Conservation (phyloP, 2,888 invertebrate species). For the Mechanitis messenoides region DNA sequence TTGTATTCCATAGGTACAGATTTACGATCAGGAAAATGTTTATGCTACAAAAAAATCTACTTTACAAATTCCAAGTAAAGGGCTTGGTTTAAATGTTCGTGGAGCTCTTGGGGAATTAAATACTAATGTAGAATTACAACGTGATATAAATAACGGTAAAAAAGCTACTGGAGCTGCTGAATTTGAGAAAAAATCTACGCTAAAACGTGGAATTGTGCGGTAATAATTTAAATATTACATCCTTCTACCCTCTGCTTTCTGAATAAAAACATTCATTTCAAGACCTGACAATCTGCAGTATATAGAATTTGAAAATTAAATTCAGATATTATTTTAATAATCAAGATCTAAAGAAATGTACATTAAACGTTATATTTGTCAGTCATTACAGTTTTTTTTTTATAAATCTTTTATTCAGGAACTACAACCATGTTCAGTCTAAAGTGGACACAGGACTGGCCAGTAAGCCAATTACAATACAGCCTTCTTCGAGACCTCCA, state of each 20-base stretch:
- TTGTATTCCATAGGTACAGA: slow-evolving; percentile 35
- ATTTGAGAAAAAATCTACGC: slow-evolving; percentile 56
- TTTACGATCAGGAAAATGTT: slow-evolving; percentile 63
- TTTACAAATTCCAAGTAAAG: slow-evolving; percentile 45
- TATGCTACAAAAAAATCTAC: slow-evolving; percentile 49
- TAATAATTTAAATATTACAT: slow-evolving; percentile 34
- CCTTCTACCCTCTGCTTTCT: slow-evolving; percentile 31
- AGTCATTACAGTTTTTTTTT: neutral
- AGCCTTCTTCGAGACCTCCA: slow-evolving; percentile 51
- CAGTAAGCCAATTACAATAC: slow-evolving; percentile 37
- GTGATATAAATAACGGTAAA: slow-evolving; percentile 51
- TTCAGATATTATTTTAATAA: neutral
- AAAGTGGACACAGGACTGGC: slow-evolving; percentile 65
- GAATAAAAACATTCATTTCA: neutral
- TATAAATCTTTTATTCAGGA: slow-evolving; percentile 35
- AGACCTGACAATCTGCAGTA: neutral
- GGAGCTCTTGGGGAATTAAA: slow-evolving; percentile 68
- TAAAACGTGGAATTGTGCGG: slow-evolving; percentile 40
- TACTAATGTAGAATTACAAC: slow-evolving; percentile 56
- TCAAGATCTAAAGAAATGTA: neutral
- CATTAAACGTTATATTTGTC: neutral
- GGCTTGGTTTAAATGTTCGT: slow-evolving; percentile 50
- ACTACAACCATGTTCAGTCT: slow-evolving; percentile 68
- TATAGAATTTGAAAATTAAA: neutral
- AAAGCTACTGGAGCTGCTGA: slow-evolving; percentile 53